Base-by-base conservation (phyloP, 2,888 invertebrate species). In the Leucozona laternaria region DNA sequence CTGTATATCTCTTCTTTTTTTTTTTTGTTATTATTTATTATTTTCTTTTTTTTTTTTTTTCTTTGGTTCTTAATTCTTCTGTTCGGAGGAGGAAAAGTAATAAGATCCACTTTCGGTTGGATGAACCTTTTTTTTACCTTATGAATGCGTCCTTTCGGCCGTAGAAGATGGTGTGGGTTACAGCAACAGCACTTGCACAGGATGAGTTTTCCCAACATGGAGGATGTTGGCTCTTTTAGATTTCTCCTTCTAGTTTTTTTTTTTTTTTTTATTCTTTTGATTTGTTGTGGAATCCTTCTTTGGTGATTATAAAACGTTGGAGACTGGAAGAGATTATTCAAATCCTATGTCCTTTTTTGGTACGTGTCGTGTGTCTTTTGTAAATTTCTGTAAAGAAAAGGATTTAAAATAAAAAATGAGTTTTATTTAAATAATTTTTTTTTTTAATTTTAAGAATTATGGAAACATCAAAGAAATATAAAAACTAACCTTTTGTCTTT, bases 101-200 rank as follows among this genome's bases (percentile, higher is more conserved):
- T 82, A 72, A 82, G 66, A 82, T 76, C 81, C 81, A 73, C 73
- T 70, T 62, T 70, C 55, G 64, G 37, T 62, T 79, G 83, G 79
- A 71, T 76, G 79, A 75, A 71, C 53, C 72, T 68, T 77, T 79
- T 79, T 82, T 70, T 79, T 87, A 87, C 87, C 87, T 87, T 87
- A 72, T 83, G 82, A 71, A 83, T 62, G 68, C 82, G 82, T 87
- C 76, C 86, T 83, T 79, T 87, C 34, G 71, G 83, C 75, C 83
- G 87, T 31, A 53, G 83, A 50, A 72, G 66, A 31, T 66, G 79
- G 53, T 71, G 78, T 55, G 79, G 76, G 22, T 79, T 79, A 82
- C 82, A 85, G 81, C 82, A 83, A 83, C 75, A 79, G 83, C 79
- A 76, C 71, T 71, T 83, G 64, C 66, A 57, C 50, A 55, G 48